Percentiles rank a stretch among this genome's conserved stretches.
Conservation (phyloP, 2,888 invertebrate genomes). For the Polyommatus icarus region DNA sequence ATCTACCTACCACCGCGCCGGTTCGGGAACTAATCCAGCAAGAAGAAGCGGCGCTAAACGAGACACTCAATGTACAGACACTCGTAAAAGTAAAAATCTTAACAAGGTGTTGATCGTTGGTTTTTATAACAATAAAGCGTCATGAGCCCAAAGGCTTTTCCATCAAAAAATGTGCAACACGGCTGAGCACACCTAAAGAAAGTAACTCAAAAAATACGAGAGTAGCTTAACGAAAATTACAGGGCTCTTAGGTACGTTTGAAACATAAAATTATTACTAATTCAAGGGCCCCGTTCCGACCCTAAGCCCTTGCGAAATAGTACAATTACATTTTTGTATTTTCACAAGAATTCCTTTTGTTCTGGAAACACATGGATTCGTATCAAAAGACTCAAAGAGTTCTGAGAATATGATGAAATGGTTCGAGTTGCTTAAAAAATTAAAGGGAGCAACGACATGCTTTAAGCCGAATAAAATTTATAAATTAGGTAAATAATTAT, state of each 20-base stretch:
- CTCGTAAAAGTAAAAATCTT: too few species aligned
- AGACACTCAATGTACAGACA: too few species aligned
- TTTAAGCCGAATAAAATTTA: too few species aligned
- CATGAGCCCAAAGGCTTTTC: too few species aligned
- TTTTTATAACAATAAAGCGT: too few species aligned
- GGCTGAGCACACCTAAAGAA: not conserved
- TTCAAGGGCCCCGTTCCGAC: not conserved
- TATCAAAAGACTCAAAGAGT: not conserved
- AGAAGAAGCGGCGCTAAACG: too few species aligned
- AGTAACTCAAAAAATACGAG: not conserved
- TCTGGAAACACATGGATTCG: not conserved
- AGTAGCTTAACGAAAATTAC: not conserved
- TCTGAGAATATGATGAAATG: not conserved
- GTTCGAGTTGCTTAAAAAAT: not conserved
- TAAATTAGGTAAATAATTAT: too few species aligned
- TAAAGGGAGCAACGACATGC: too few species aligned
- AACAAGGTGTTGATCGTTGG: too few species aligned
- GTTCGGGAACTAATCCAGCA: too few species aligned
- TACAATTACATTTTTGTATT: not conserved
- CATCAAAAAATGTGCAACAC: too few species aligned
- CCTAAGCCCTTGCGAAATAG: not conserved
- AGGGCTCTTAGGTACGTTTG: not conserved
- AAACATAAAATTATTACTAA: not conserved
- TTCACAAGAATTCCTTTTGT: constrained; percentile 1
- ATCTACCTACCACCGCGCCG: too few species aligned